Evolutionary conservation across 2,888 invertebrate genomes (phyloP), one percentile per base, ranked within the genome.

Genomic region (Acleris sparsana): DNA sequence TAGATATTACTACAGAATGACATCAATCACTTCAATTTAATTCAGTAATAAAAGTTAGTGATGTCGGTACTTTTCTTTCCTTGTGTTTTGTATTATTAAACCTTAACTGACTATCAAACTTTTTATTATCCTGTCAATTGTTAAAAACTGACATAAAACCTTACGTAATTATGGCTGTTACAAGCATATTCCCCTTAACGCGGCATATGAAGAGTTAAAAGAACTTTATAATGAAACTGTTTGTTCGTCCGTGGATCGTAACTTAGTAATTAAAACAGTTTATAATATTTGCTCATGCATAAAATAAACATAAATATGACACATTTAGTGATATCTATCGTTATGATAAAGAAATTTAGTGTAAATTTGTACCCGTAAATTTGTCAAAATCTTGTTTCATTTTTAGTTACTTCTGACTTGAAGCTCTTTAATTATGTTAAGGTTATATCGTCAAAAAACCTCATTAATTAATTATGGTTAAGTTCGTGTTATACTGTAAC

Each of bases 281-380:
- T 75, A 75, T 79, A 78, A 83, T 86, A 85, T 86, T 86, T 84
- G 80, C 82, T 81, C 77, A 84, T 84, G 83, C 82, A 87, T 87
- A 86, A 85, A 84, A 84, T 85, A 70, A 80, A 77, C 83, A 83
- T 85, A 83, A 86, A 83, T 82, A 81, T 78, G 53, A 69, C 72
- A 78, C 75, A 80, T 82, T 80, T 82, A 75, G 73, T 73, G 73
- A 76, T 73, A 70, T 75, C 71, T 73, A 69, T 65, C 56, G 56
- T 68, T 66, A 62, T 68, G 62, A 62, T 51, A 46, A 61, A 56
- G 53, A 67, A 68, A 70, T 71, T 73, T 71, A 72, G 71, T 71
- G 69, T 72, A 18, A 13, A 4, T 71, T 68, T 63, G 53, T 49
- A 61, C 58, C 65, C 62, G 66, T 70, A 71, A 61, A 48, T 71